Evolutionary conservation across 1,140 invertebrate species (phyloP), one percentile per base, ranked within the genome.

Genomic region (Zelostemma sp.): DNA sequence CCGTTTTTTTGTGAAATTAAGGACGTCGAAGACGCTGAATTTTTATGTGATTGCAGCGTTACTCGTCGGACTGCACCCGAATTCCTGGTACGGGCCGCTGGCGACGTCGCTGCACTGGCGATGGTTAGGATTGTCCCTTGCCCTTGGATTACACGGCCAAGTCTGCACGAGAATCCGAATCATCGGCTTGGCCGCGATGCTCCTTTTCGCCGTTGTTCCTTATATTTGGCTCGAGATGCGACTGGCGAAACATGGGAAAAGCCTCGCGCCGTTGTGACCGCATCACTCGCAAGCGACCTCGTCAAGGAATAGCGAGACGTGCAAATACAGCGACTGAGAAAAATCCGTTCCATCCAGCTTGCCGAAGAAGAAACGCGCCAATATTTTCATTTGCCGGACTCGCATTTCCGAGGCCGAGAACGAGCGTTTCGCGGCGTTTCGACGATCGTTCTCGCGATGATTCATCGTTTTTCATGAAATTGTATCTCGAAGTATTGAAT

Each of bases 21-120:
- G 12, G 17, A 48, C n/a, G 19, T 8, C 11, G n/a, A 12, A 6
- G 19, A 48, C 9, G n/a, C 11, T 35, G 21, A 35, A 35, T 11
- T n/a, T 28, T 31, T 12, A 43, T 8, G 19, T 35, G 9, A 17
- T 12, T 18, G 11, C 31, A 87, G 86, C 85, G 18, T 58, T 87
- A 25, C 49, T 87, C 35, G 61, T 87, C 19, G 79, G 80, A 2
- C 61, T 86, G 14, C 83, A 86, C 59, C 83, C 83, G 1, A 81
- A 81, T 35, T 72, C 76, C 4, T 87, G 86, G 86, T 83, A 87
- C 55, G 85, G 79, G 6, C 84, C 86, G 4, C 50, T 87, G 41
- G 82, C 86, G 6, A 84, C 84, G 1, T 85, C 85, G 15, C 79
- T 85, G 11, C 85, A 86, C 54, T 87, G 85, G 78, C 80, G 83